Evolutionary conservation across 2,888 invertebrate species (phyloP).

Genomic region (Myathropa florea): DNA sequence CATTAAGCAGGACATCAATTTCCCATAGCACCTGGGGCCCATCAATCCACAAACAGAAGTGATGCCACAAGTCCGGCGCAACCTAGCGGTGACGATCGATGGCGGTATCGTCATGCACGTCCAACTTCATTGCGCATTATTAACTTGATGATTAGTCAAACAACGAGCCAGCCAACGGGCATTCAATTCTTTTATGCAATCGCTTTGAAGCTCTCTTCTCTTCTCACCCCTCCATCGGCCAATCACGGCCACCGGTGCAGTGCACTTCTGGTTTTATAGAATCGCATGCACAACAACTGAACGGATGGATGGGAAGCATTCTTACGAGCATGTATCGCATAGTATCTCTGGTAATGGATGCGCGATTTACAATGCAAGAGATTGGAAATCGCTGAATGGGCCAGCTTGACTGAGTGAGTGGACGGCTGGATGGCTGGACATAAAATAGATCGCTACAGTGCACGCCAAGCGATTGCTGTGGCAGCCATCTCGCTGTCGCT

Average conservation of each 20-base stretch:
- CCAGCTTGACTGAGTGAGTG: conserved; percentile 14
- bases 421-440: conserved; percentile 28
- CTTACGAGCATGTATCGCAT: conserved; percentile 2
- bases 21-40: not conserved
- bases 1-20: not conserved
- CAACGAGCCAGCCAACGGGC: conserved; percentile 46
- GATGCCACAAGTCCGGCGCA: conserved; percentile 23
- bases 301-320: conserved; percentile 32
- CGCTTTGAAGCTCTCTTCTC: not conserved
- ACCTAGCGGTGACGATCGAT: not conserved
- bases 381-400: conserved; percentile 47
- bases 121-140: conserved; percentile 21
- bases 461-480: not conserved
- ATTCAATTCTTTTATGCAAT: conserved; percentile 57
- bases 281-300: conserved; percentile 26
- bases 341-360: conserved; percentile 27
- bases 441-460: conserved; percentile 37
- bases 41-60: not conserved
- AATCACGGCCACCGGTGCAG: not conserved
- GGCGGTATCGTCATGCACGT: conserved; percentile 9
- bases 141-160: conserved; percentile 64
- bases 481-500: not conserved
- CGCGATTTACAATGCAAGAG: conserved; percentile 62
- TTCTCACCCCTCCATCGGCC: not conserved
- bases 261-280: conserved; percentile 47